These are phyloP conservation scores for Motacilla tschutschensis DNA, from an alignment of 2,113 vertebrate genomes.

Conservation along the genomic window DNA sequence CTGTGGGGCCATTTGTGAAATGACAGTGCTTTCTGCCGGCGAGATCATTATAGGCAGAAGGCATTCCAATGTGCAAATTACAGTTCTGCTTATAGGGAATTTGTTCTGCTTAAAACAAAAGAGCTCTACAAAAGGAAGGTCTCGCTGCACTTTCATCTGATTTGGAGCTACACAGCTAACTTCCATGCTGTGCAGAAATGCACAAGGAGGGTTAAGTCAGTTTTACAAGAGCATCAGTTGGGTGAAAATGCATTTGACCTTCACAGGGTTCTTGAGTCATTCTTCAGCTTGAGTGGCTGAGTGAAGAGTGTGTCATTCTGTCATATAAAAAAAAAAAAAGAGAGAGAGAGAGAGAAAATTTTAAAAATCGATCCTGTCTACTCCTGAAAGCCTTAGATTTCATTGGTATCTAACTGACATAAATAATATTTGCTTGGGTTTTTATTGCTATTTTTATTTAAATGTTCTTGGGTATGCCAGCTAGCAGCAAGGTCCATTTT, in stretches of 20 bases:
- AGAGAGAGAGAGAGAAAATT: background rate
- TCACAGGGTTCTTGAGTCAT: constrained; percentile 64
- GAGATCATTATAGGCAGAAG: constrained; percentile 19
- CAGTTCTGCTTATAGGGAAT: constrained; percentile 11
- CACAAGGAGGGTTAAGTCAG: constrained; percentile 43
- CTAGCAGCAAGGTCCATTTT: constrained; percentile 30
- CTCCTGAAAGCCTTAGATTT: constrained; percentile 65
- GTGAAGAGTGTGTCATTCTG: constrained; percentile 73
- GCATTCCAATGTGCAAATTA: constrained; percentile 34
- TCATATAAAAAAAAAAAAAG: constrained; percentile 51
- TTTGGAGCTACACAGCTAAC: constrained; percentile 4
- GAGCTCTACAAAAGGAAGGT: background rate
- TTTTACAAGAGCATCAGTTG: constrained; percentile 54
- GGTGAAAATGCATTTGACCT: constrained; percentile 70
- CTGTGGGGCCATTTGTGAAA: constrained; percentile 40
- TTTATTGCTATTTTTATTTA: constrained; percentile 71
- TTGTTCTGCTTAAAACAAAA: constrained; percentile 39
- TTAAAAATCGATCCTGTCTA: constrained; percentile 70
- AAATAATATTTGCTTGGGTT: constrained; percentile 64
- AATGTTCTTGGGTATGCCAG: constrained; percentile 56
- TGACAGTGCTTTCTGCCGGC: background rate
- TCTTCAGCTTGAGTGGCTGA: constrained; percentile 74
- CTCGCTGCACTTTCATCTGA: background rate
- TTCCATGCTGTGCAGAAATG: constrained; percentile 35
- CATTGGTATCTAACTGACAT: constrained; percentile 69